A percentile compares a stretch with the other conserved stretches of the same genome.
phyloP scores from a whole-genome alignment of 2,797 vertebrate species.

The Falco concolor region DNA sequence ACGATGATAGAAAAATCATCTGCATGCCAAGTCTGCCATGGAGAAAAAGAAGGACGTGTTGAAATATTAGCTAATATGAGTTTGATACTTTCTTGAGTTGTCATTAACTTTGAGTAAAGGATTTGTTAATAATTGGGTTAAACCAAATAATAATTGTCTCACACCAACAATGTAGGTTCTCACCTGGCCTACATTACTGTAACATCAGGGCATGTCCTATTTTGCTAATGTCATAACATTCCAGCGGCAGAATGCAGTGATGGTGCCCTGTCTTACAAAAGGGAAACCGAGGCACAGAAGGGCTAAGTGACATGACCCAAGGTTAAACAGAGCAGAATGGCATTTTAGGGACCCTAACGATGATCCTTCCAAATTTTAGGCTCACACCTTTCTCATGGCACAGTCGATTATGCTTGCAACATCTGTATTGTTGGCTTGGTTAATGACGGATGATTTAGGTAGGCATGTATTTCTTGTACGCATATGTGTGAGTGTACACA shows the following conservation, averaged over 20 bases:
- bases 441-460: neutral
- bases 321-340: neutral
- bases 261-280: neutral
- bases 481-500: accelerated
- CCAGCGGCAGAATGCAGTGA: neutral
- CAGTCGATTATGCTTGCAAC: accelerated
- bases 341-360: neutral
- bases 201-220: neutral
- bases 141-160: neutral
- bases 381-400: accelerated
- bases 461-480: neutral
- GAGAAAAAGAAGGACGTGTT: neutral
- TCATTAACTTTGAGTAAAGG: neutral
- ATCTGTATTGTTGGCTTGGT: neutral
- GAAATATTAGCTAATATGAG: neutral
- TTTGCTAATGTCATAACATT: neutral
- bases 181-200: neutral
- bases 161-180: neutral
- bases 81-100: neutral
- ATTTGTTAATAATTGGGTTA: conserved; percentile 14
- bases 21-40: neutral
- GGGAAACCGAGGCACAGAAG: neutral
- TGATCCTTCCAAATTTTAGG: neutral
- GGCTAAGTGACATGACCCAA: neutral
- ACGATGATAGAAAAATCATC: neutral